Percentiles rank a stretch among this genome's conserved stretches.
Conservation (phyloP, 2,888 invertebrate species). For the Clusia tigrina region DNA sequence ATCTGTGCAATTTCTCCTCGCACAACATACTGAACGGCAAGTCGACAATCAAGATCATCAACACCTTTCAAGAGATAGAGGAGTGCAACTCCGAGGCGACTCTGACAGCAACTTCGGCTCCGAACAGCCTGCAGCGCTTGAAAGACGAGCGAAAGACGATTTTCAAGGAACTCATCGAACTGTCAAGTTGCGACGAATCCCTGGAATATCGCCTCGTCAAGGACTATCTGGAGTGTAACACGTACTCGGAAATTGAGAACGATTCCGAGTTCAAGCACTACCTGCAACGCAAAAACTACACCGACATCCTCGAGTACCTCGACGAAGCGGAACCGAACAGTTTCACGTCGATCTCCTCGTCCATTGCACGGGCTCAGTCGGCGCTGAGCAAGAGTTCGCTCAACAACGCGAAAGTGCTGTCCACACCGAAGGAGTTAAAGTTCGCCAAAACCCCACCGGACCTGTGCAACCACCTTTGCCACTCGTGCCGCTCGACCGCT, state of each 20-base stretch:
- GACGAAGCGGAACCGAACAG: conserved; percentile 52
- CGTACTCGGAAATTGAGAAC: conserved; percentile 62
- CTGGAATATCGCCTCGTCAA: conserved; percentile 61
- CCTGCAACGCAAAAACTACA: conserved; percentile 60
- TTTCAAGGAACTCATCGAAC: conserved; percentile 57
- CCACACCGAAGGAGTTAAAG: conserved; percentile 53
- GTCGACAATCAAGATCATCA: conserved; percentile 53
- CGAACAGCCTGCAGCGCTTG: conserved; percentile 48
- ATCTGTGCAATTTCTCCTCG: conserved; percentile 55
- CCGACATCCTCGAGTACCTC: conserved; percentile 59
- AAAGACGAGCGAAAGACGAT: conserved; percentile 54
- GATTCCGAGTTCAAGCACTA: conserved; percentile 61
- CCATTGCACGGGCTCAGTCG: conserved; percentile 54
- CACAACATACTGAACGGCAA: conserved; percentile 59
- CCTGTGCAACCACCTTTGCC: conserved; percentile 44
- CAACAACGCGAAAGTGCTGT: conserved; percentile 50
- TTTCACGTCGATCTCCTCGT: conserved; percentile 50
- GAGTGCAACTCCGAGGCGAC: conserved; percentile 13
- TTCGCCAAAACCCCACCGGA: conserved; percentile 43
- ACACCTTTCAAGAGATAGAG: conserved; percentile 50
- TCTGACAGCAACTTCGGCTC: conserved; percentile 36
- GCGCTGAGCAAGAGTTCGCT: conserved; percentile 50
- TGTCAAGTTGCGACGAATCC: conserved; percentile 60
- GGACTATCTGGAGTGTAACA: conserved; percentile 63
- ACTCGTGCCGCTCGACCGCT: conserved; percentile 41